Conservation (phyloP, 2,113 vertebrate species). For the Sardina pilchardus region DNA sequence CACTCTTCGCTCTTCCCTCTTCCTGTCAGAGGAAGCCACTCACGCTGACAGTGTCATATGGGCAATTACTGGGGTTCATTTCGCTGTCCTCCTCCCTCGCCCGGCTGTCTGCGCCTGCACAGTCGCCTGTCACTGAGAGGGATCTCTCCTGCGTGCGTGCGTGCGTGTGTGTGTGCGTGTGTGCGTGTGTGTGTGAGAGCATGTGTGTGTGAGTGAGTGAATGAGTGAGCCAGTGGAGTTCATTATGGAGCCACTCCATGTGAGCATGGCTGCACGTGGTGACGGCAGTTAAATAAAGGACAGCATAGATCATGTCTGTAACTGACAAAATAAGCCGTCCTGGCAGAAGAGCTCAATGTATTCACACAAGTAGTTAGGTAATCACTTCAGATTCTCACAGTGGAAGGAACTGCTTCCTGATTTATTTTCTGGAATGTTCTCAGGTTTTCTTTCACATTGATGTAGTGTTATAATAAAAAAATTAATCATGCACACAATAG, state of each 20-base stretch:
- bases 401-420: not conserved
- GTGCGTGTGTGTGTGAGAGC: not conserved
- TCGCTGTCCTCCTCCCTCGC: not conserved
- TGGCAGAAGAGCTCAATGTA: not conserved
- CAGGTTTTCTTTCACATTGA: not conserved
- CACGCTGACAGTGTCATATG: not conserved
- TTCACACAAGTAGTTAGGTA: not conserved
- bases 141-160: not conserved
- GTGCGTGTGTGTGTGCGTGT: not conserved
- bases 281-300: not conserved
- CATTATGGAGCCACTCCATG: not conserved
- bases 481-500: not conserved
- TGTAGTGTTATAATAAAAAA: not conserved
- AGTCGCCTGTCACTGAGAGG: not conserved
- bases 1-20: not conserved
- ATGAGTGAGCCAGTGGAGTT: not conserved
- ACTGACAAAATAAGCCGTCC: not conserved
- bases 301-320: not conserved
- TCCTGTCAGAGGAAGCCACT: not conserved
- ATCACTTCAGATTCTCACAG: not conserved
- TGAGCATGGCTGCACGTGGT: not conserved
- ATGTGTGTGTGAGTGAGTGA: not conserved
- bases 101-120: not conserved
- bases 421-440: conserved; percentile 8
- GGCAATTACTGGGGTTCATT: conserved; percentile 14